Percentiles rank a stretch among this genome's conserved stretches.
Evolutionary conservation across 2,113 vertebrate species (phyloP).

Genomic region (Nansenia antarctica): DNA sequence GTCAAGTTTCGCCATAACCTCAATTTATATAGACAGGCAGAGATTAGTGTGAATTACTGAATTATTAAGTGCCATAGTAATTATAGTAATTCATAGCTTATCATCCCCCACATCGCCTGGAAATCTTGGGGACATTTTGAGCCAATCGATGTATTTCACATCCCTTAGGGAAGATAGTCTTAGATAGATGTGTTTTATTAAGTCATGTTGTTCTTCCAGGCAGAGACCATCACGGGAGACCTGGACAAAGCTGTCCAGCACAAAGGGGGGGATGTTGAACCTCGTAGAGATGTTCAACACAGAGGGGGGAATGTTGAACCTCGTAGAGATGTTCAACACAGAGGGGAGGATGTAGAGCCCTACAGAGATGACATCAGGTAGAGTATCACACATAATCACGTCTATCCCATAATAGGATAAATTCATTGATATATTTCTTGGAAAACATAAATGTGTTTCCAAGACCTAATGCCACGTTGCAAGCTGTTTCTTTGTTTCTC

Average conservation of each 20-base stretch:
- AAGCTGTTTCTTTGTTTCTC: conserved; percentile 17
- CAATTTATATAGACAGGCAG: neutral
- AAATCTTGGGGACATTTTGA: too few species aligned
- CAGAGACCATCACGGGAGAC: conserved; percentile 72
- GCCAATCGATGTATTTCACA: too few species aligned
- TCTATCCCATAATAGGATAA: neutral
- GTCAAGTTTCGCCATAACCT: conserved; percentile 31
- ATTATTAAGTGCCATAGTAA: too few species aligned
- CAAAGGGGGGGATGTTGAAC: conserved; percentile 27
- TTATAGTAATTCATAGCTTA: too few species aligned
- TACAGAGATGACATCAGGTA: conserved; percentile 62
- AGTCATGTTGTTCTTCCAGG: conserved; percentile 69
- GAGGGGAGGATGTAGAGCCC: conserved; percentile 37
- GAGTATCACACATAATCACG: too few species aligned
- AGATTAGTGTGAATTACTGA: too few species aligned
- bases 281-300: conserved; percentile 33
- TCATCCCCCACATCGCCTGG: too few species aligned
- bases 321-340: conserved; percentile 34
- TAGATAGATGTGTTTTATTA: too few species aligned
- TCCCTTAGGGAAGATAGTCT: too few species aligned
- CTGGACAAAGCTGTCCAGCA: conserved; percentile 72
- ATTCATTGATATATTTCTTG: neutral
- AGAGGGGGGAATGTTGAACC: conserved; percentile 28
- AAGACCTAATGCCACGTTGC: too few species aligned
- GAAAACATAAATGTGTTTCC: neutral